Evolutionary conservation across 1,140 invertebrate genomes (phyloP).

Genomic region (Dreissena rostriformis): DNA sequence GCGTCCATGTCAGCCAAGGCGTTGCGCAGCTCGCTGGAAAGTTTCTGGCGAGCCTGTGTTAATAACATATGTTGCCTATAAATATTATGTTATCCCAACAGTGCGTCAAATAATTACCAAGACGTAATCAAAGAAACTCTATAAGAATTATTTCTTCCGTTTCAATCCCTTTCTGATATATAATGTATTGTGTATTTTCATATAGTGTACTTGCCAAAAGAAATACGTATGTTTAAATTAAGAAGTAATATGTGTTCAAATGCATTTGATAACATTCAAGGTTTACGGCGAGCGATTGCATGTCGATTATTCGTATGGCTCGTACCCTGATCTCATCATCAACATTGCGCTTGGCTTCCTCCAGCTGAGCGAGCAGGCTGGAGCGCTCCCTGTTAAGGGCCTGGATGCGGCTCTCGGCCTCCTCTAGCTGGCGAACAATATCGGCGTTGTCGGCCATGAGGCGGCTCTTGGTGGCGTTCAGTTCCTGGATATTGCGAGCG

Average conservation of each 20-base stretch:
- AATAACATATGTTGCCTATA: background rate
- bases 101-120: background rate
- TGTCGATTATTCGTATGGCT: constrained; percentile 1
- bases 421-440: constrained; percentile 92
- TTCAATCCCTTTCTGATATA: background rate
- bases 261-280: background rate
- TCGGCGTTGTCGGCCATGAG: constrained; percentile 95
- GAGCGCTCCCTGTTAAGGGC: constrained; percentile 98
- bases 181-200: background rate
- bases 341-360: constrained; percentile 97
- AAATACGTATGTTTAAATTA: constrained; percentile 64
- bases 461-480: constrained; percentile 69
- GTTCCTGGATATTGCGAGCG: constrained; percentile 72
- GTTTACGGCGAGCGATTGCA: background rate
- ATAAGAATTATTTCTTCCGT: background rate
- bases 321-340: constrained; percentile 95
- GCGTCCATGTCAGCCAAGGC: constrained; percentile 98
- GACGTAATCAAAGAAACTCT: background rate
- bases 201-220: constrained; percentile 68
- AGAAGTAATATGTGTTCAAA: constrained; percentile 2
- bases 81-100: background rate
- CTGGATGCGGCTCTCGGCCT: constrained; percentile 97
- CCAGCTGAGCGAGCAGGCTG: constrained; percentile 94
- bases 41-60: constrained; percentile 66
- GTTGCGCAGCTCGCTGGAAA: constrained; percentile 86